Percentiles rank a stretch among this genome's conserved stretches.
phyloP scores from a whole-genome alignment of 2,797 vertebrate species.

The Semotilus atromaculatus region DNA sequence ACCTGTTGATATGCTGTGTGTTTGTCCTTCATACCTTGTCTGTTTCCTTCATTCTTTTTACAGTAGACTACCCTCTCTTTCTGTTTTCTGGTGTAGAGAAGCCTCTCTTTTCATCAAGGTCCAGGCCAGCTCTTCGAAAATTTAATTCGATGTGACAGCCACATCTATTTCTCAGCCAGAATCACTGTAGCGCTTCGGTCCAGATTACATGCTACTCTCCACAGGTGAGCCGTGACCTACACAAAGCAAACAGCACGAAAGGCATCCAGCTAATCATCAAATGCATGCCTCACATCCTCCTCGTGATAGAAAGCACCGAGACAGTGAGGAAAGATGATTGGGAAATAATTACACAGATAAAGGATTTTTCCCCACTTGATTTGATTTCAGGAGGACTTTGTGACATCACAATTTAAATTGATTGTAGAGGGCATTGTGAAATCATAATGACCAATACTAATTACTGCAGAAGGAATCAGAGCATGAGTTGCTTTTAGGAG shows the following conservation, averaged over 20 bases:
- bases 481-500: background rate
- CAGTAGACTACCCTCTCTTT: conserved; percentile 12
- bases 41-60: conserved; percentile 1
- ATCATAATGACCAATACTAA: conserved; percentile 3
- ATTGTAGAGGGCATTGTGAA: conserved; percentile 33
- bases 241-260: conserved; percentile 45
- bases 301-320: conserved; percentile 24
- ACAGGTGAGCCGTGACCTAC: conserved; percentile 60
- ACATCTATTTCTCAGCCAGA: conserved; percentile 61
- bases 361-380: conserved; percentile 40
- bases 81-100: conserved; percentile 17
- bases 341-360: conserved; percentile 46
- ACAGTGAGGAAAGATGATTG: conserved; percentile 29
- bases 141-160: conserved; percentile 73
- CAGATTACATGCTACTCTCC: conserved; percentile 53
- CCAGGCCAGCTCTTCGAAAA: conserved; percentile 52
- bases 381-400: conserved; percentile 32
- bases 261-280: conserved; percentile 40
- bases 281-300: conserved; percentile 39
- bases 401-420: conserved; percentile 34
- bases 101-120: conserved; percentile 25
- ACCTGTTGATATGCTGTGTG: conserved; percentile 3
- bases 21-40: conserved; percentile 17
- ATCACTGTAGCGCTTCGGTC: conserved; percentile 55
- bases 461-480: background rate